Evolutionary conservation across 2,888 invertebrate species (phyloP).

Genomic region (Laothoe populi): DNA sequence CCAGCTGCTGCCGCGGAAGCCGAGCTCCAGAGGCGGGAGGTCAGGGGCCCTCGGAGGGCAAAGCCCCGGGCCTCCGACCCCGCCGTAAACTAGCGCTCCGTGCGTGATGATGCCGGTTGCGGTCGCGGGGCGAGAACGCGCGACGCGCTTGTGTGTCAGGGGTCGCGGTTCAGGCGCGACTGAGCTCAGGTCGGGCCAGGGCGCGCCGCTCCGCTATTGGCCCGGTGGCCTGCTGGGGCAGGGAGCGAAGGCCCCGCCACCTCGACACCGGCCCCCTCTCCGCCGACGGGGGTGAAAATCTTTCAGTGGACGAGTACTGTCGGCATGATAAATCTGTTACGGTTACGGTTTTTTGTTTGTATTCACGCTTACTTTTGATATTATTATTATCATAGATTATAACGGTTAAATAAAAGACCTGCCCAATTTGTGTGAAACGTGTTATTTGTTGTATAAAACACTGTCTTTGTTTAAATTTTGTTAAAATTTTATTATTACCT

Average conservation of each 20-base stretch:
- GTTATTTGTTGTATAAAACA: no score
- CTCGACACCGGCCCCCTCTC: constrained; percentile 70
- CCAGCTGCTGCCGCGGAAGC: constrained; percentile 82
- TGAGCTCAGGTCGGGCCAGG: constrained; percentile 82
- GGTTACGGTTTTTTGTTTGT: constrained; percentile 36
- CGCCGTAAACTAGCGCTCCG: constrained; percentile 85
- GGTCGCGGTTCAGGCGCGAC: constrained; percentile 82
- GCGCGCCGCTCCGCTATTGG: constrained; percentile 82
- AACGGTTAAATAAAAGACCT: neutral
- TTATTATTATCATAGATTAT: neutral
- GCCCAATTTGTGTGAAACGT: no score
- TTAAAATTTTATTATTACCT: no score
- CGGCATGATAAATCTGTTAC: constrained; percentile 60
- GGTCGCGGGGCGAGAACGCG: constrained; percentile 71
- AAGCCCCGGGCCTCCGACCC: constrained; percentile 85
- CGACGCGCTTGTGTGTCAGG: constrained; percentile 80
- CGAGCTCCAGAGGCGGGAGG: constrained; percentile 85
- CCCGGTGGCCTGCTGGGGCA: constrained; percentile 82
- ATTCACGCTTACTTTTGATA: constrained; percentile 3
- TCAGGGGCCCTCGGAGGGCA: constrained; percentile 84
- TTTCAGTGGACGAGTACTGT: constrained; percentile 78
- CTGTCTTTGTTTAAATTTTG: no score
- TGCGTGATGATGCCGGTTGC: constrained; percentile 83
- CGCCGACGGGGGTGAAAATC: constrained; percentile 65
- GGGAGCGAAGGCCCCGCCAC: constrained; percentile 84